Percentiles rank a stretch among this genome's conserved stretches.
Conservation (phyloP, 2,888 invertebrate genomes). For the Malthinus flaveolus region DNA sequence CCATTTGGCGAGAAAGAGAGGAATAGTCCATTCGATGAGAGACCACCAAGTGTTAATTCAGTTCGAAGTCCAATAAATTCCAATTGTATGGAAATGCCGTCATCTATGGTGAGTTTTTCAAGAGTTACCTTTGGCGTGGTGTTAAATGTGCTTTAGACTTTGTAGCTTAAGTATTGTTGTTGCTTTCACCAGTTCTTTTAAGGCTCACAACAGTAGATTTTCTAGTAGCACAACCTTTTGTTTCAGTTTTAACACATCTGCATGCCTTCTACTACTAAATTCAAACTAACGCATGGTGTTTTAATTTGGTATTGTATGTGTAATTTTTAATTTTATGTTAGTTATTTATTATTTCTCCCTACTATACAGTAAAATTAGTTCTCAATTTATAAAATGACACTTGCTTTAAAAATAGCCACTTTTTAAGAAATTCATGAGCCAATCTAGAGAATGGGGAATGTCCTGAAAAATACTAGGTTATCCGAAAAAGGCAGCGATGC, state of each 20-base stretch:
- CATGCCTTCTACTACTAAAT: slow-evolving; percentile 22
- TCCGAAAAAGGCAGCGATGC: too few species aligned
- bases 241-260: slow-evolving; percentile 26
- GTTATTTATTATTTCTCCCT: too few species aligned
- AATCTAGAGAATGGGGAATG: too few species aligned
- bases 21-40: slow-evolving; percentile 36
- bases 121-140: neutral
- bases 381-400: too few species aligned
- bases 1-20: slow-evolving; percentile 50
- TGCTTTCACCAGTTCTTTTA: too few species aligned
- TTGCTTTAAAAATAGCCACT: too few species aligned
- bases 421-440: too few species aligned
- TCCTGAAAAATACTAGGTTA: too few species aligned
- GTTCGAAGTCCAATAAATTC: slow-evolving; percentile 43
- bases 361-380: too few species aligned
- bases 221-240: slow-evolving; percentile 15
- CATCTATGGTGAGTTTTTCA: slow-evolving; percentile 48
- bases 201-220: slow-evolving; percentile 2
- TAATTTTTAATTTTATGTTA: neutral
- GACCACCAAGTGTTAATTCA: slow-evolving; percentile 45
- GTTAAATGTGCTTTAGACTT: neutral
- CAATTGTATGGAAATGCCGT: slow-evolving; percentile 44
- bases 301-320: slow-evolving; percentile 26
- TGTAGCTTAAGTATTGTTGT: neutral
- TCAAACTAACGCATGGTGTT: slow-evolving; percentile 18